Percentiles rank a stretch among this genome's conserved stretches.
Conservation (phyloP, 1,140 invertebrate genomes). For the Lasioglossum albipes region DNA sequence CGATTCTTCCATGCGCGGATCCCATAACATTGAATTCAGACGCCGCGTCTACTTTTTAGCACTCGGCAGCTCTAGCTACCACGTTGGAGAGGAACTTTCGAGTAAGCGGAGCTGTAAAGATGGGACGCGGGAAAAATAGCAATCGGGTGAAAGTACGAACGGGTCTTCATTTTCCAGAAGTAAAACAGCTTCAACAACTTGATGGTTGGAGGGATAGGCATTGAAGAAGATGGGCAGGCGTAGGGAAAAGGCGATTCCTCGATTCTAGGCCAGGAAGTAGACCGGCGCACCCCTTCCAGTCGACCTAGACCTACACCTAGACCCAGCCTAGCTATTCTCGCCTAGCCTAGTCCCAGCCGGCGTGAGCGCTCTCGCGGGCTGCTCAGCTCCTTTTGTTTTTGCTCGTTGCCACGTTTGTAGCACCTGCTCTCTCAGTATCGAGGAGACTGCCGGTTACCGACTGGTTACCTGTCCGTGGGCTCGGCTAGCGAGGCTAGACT, state of each 20-base stretch:
- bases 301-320: constrained; percentile 78
- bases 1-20: background rate
- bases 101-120: no score
- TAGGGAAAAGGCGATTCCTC: constrained; percentile 60
- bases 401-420: constrained; percentile 24
- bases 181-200: no score
- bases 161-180: no score
- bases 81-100: background rate
- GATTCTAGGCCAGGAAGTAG: constrained; percentile 69
- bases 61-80: no score
- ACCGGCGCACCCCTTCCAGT: constrained; percentile 58
- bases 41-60: no score
- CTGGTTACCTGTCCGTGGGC: no score
- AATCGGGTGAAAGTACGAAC: no score
- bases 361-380: background rate
- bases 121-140: no score
- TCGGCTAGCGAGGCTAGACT: constrained; percentile 1
- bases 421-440: background rate
- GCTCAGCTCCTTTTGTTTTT: constrained; percentile 49
- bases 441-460: background rate
- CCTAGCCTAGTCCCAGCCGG: background rate
- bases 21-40: no score
- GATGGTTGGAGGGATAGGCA: no score
- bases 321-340: constrained; percentile 45
- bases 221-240: background rate